These are phyloP conservation scores for Nycticryphes semicollaris DNA, from an alignment of 2,113 vertebrate genomes.

Conservation along the genomic window DNA sequence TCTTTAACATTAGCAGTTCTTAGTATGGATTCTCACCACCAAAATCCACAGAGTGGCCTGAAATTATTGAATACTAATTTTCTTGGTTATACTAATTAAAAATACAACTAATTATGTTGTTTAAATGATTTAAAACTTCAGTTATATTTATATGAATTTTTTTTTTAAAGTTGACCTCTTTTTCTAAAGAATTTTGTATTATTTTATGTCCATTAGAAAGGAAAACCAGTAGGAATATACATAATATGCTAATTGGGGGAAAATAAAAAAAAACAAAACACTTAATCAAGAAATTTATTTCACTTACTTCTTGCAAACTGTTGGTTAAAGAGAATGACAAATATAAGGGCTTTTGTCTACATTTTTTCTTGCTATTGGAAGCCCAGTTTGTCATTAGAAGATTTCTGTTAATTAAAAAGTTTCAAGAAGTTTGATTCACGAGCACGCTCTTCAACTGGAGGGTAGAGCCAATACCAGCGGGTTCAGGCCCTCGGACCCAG, in stretches of 20 bases:
- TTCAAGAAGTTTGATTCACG: background rate
- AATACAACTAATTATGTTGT: background rate
- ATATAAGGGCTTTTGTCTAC: background rate
- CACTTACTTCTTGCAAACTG: background rate
- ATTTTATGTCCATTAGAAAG: background rate
- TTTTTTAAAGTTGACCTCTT: background rate
- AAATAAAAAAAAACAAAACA: too few relatives aligned
- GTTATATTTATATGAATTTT: background rate
- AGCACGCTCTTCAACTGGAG: background rate
- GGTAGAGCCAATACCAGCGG: background rate
- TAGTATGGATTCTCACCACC: background rate
- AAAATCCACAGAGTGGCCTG: background rate
- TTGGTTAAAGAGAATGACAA: background rate
- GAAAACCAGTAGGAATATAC: background rate
- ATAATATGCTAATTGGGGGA: background rate
- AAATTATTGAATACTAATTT: background rate
- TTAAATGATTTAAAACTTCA: background rate
- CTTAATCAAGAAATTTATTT: background rate
- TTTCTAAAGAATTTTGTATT: background rate
- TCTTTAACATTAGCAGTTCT: background rate
- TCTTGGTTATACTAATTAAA: background rate
- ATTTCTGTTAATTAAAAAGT: background rate
- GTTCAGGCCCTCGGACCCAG: fast-evolving
- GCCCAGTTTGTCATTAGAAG: background rate
- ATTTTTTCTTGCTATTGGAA: background rate